These are phyloP conservation scores for Lithophane ornitopus DNA, from an alignment of 2,888 invertebrate genomes.

Conservation along the genomic window DNA sequence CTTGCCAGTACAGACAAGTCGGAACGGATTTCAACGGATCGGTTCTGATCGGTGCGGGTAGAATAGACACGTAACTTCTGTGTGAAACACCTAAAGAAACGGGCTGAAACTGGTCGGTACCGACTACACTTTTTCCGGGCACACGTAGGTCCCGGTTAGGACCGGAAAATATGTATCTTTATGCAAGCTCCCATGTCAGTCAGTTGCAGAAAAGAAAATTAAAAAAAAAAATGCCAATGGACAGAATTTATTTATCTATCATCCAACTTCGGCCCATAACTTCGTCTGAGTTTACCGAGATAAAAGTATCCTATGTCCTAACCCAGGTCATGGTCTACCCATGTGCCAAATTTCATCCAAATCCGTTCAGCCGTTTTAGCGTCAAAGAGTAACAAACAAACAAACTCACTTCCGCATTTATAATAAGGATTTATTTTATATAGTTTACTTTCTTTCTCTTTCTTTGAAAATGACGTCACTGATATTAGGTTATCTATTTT, in stretches of 20 bases:
- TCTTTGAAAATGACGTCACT: neutral
- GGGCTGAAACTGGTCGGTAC: neutral
- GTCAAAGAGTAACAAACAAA: no score
- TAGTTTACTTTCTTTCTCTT: neutral
- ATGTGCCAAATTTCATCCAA: no score
- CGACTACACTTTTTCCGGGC: no score
- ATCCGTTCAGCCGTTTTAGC: no score
- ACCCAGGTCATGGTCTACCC: no score
- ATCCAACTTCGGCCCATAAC: no score
- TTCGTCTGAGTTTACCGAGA: no score
- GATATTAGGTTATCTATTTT: conserved; percentile 57
- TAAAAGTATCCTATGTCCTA: no score
- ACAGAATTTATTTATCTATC: neutral
- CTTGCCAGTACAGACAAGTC: neutral
- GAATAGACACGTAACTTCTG: neutral
- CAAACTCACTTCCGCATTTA: no score
- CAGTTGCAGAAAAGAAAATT: no score
- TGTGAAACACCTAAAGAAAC: neutral
- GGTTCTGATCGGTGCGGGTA: neutral
- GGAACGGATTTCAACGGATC: neutral
- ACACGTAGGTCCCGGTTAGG: neutral
- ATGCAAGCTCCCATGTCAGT: no score
- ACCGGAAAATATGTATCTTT: neutral
- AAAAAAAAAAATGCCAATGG: neutral
- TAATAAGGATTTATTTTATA: no score